Percentiles rank a stretch among this genome's conserved stretches.
phyloP scores from a whole-genome alignment of 2,888 invertebrate genomes.

The Scaeva pyrastri region DNA sequence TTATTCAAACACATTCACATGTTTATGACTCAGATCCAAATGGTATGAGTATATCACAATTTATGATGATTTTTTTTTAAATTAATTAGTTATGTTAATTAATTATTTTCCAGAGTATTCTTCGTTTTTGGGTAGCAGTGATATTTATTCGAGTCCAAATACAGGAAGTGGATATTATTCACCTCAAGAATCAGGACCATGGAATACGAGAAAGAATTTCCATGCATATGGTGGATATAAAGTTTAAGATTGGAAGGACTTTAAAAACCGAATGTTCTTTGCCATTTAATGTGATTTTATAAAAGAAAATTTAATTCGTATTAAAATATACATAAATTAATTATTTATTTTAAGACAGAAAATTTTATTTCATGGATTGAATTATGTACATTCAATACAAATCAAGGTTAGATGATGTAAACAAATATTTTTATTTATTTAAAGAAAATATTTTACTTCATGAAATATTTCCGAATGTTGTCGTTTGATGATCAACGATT shows the following conservation, averaged over 20 bases:
- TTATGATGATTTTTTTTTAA: neutral
- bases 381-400: too few species aligned
- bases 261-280: neutral
- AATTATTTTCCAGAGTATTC: conserved; percentile 80
- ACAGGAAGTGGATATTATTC: conserved; percentile 78
- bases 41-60: conserved; percentile 74
- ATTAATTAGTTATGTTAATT: neutral
- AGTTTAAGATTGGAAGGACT: conserved; percentile 19
- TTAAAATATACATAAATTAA: too few species aligned
- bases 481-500: too few species aligned
- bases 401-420: too few species aligned
- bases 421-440: too few species aligned
- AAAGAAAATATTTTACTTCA: too few species aligned
- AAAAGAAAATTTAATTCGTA: neutral
- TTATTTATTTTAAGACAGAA: too few species aligned
- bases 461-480: too few species aligned
- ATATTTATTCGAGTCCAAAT: conserved; percentile 78
- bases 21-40: conserved; percentile 82
- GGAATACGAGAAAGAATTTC: conserved; percentile 82
- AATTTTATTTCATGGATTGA: too few species aligned
- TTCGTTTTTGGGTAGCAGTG: conserved; percentile 80
- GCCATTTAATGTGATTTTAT: conserved; percentile 20
- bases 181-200: conserved; percentile 79
- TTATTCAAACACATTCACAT: conserved; percentile 82
- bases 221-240: conserved; percentile 78